These are phyloP conservation scores for Amaurobius ferox DNA, from an alignment of 2,888 invertebrate species.

Conservation along the genomic window DNA sequence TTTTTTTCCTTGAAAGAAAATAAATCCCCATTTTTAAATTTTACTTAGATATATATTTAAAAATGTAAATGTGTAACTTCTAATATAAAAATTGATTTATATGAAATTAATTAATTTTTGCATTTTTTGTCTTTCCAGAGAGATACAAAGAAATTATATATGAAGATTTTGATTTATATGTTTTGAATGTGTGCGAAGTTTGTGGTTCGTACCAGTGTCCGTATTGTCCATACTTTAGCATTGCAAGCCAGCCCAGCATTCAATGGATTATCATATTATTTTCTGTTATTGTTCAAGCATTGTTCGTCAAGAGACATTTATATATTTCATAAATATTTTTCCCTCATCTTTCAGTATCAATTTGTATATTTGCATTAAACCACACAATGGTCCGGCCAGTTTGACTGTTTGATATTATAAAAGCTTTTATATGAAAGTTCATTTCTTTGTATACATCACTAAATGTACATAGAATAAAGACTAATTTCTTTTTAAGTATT, in stretches of 20 bases:
- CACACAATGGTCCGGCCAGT: not conserved
- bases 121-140: too few species aligned
- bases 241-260: conserved; percentile 13
- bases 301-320: not conserved
- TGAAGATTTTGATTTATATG: conserved; percentile 90
- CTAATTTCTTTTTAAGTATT: not conserved
- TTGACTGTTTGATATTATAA: not conserved
- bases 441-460: not conserved
- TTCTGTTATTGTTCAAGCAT: not conserved
- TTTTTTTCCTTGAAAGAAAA: too few species aligned
- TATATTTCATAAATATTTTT: not conserved
- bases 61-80: too few species aligned
- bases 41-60: too few species aligned
- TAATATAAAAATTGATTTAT: too few species aligned
- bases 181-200: conserved; percentile 93
- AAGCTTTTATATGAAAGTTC: not conserved
- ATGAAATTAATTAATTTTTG: too few species aligned
- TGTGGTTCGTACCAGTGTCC: conserved; percentile 96
- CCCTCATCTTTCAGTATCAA: not conserved
- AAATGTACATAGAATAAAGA: not conserved
- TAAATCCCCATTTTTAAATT: too few species aligned
- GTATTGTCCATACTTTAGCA: conserved; percentile 83
- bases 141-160: conserved; percentile 94
- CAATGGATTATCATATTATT: conserved; percentile 27
- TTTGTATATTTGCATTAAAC: not conserved